Percentiles rank a stretch among this genome's conserved stretches.
These are phyloP conservation scores for Machaerirhynchus nigripectus DNA, from an alignment of 2,113 vertebrate species.

Conservation along the genomic window DNA sequence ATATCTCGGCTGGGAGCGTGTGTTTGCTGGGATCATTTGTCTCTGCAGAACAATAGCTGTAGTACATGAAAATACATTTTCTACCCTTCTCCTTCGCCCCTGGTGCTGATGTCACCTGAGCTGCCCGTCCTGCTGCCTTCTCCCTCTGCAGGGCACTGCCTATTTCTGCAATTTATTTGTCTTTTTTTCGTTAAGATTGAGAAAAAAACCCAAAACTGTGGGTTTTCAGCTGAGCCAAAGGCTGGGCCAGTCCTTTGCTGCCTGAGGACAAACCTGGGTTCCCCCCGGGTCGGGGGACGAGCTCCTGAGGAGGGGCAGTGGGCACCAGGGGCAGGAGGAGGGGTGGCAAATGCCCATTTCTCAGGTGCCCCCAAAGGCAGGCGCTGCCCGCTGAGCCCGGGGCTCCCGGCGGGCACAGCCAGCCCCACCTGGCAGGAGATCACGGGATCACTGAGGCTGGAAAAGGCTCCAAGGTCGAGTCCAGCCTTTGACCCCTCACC, in stretches of 20 bases:
- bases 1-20: not conserved
- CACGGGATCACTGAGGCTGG: not conserved
- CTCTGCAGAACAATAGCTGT: constrained; percentile 44
- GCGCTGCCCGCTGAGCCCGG: accelerated
- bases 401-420: not conserved
- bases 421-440: not conserved
- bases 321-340: not conserved
- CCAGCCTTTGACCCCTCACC: not conserved
- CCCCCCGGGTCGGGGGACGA: accelerated
- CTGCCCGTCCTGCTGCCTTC: not conserved
- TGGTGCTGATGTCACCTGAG: not conserved
- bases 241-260: not conserved
- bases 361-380: accelerated
- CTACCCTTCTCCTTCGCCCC: not conserved
- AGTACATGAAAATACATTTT: not conserved
- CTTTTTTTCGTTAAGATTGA: too few species aligned
- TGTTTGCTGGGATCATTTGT: not conserved
- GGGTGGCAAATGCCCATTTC: not conserved
- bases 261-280: not conserved
- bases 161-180: not conserved
- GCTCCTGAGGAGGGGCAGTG: accelerated
- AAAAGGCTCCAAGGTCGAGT: not conserved
- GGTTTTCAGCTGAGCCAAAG: not conserved
- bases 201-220: accelerated
- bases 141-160: not conserved